These are phyloP conservation scores for Zoroaster sp. DNA, from an alignment of 53 echinoderm and acorn worm genomes.

Conservation along the genomic window DNA sequence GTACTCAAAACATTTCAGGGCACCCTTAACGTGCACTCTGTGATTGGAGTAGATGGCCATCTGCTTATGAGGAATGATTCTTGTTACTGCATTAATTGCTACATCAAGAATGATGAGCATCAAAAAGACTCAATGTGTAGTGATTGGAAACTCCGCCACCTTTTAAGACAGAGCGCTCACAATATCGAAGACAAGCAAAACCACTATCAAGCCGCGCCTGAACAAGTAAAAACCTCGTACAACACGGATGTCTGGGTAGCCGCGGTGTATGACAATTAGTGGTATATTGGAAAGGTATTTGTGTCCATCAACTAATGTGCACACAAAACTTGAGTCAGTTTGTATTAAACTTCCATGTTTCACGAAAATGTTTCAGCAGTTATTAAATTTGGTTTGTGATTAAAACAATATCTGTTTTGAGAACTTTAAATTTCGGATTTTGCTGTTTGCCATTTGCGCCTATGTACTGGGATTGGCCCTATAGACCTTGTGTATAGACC, in stretches of 20 bases:
- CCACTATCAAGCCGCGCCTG: not conserved
- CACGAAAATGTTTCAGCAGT: no score
- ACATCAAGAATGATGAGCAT: conserved; percentile 19
- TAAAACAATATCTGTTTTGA: no score
- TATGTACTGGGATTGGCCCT: no score
- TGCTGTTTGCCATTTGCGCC: no score
- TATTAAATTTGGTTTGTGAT: no score
- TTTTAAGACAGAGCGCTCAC: not conserved
- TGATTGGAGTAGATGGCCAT: not conserved
- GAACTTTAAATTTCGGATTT: no score
- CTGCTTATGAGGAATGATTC: conserved; percentile 14
- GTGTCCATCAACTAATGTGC: no score
- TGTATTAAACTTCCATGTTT: no score
- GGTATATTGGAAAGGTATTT: conserved; percentile 41
- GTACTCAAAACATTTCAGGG: not conserved
- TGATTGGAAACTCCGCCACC: no score
- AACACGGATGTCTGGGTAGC: conserved; percentile 36
- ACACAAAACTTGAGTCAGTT: no score
- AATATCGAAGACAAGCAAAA: not conserved
- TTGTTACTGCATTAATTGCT: conserved; percentile 34
- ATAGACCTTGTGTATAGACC: no score
- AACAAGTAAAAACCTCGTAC: conserved; percentile 1
- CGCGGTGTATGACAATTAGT: conserved; percentile 24
- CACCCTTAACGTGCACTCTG: not conserved
- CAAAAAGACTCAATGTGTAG: not conserved